Evolutionary conservation across 2,888 invertebrate species (phyloP).

Genomic region (Arctia plantaginis): DNA sequence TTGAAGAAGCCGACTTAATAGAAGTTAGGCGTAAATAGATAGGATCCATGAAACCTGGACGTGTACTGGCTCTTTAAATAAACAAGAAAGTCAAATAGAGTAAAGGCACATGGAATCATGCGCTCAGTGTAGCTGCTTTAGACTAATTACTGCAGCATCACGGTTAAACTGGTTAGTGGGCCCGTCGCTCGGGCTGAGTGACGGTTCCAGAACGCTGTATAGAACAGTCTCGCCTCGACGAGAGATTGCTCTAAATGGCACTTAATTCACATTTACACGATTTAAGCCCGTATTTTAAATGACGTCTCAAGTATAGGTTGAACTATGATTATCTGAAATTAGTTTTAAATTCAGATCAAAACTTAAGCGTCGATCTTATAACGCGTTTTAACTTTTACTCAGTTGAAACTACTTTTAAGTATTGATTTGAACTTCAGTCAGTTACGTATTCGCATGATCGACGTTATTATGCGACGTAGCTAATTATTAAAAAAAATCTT

Average conservation of each 20-base stretch:
- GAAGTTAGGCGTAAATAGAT: conserved; percentile 24
- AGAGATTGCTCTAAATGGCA: conserved; percentile 60
- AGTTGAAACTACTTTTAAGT: too few relatives aligned
- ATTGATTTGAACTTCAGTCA: too few relatives aligned
- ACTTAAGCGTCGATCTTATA: too few relatives aligned
- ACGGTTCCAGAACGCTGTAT: conserved; percentile 55
- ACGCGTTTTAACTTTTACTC: too few relatives aligned
- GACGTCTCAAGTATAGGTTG: too few relatives aligned
- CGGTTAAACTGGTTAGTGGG: conserved; percentile 76
- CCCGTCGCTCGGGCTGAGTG: conserved; percentile 48
- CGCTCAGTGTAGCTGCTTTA: conserved; percentile 72
- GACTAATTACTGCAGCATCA: conserved; percentile 80
- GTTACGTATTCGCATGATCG: too few relatives aligned
- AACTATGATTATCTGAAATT: too few relatives aligned
- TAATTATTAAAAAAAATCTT: too few relatives aligned
- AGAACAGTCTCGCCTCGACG: conserved; percentile 47
- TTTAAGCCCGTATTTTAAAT: too few relatives aligned
- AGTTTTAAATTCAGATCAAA: too few relatives aligned
- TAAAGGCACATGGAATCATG: conserved; percentile 59
- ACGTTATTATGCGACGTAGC: too few relatives aligned
- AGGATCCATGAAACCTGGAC: conserved; percentile 47
- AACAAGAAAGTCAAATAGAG: conserved; percentile 66
- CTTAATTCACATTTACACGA: conserved; percentile 52
- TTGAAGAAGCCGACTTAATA: conserved; percentile 34
- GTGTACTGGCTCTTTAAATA: conserved; percentile 58